phyloP scores from a whole-genome alignment of 2,888 invertebrate genomes.

The Meteorus colon region DNA sequence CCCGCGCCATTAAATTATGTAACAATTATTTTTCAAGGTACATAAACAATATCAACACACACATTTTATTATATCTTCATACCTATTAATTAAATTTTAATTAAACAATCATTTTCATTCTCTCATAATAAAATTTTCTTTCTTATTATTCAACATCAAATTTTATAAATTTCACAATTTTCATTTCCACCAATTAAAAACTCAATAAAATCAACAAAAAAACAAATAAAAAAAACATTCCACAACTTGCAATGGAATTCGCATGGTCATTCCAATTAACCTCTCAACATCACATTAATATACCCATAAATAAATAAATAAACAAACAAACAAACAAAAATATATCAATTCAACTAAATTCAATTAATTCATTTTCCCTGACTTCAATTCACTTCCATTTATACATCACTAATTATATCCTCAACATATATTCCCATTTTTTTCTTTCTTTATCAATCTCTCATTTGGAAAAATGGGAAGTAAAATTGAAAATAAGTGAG shows the following conservation, averaged over 20 bases:
- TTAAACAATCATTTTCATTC: not conserved
- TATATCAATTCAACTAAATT: not conserved
- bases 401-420: not conserved
- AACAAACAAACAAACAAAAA: too few relatives aligned
- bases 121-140: not conserved
- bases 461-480: not conserved
- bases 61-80: too few relatives aligned
- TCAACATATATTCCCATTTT: not conserved
- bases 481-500: not conserved
- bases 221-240: too few relatives aligned
- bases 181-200: too few relatives aligned
- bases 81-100: not conserved
- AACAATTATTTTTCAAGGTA: slow-evolving; percentile 37
- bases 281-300: not conserved
- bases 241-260: not conserved
- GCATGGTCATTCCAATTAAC: not conserved
- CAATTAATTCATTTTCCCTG: not conserved
- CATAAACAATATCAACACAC: not conserved
- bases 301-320: not conserved
- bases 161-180: not conserved
- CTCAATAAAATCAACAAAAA: too few relatives aligned
- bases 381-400: not conserved
- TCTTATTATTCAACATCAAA: not conserved
- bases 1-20: slow-evolving; percentile 27
- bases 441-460: too few relatives aligned